Percentiles rank a stretch among this genome's conserved stretches.
phyloP scores from a whole-genome alignment of 2,113 vertebrate species.

The Pleuronectes platessa region DNA sequence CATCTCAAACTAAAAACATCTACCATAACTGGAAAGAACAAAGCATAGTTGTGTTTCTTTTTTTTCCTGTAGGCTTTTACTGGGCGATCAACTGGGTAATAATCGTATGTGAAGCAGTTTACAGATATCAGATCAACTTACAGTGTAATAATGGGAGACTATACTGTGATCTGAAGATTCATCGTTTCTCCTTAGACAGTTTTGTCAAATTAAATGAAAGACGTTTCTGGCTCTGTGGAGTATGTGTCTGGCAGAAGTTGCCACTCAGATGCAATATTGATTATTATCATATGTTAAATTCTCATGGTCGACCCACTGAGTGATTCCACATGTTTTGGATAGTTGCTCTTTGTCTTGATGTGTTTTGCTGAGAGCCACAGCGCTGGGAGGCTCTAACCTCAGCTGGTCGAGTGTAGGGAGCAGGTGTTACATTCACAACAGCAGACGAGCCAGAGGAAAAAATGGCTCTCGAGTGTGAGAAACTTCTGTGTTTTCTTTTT shows the following conservation, averaged over 20 bases:
- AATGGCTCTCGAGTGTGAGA: slow-evolving; percentile 31
- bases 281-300: slow-evolving; percentile 44
- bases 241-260: background rate
- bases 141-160: background rate
- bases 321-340: slow-evolving; percentile 46
- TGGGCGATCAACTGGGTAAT: too few relatives aligned
- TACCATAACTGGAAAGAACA: slow-evolving; percentile 23
- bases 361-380: slow-evolving; percentile 43
- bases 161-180: slow-evolving; percentile 1
- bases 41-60: background rate
- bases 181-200: background rate
- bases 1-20: slow-evolving; percentile 50
- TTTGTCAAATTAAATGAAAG: slow-evolving; percentile 2
- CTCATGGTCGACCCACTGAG: slow-evolving; percentile 24
- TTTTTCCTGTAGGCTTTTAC: too few relatives aligned
- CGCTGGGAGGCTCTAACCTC: slow-evolving; percentile 40
- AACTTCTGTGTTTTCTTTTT: background rate
- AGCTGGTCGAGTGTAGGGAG: slow-evolving; percentile 46
- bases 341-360: slow-evolving; percentile 30
- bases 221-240: background rate
- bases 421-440: slow-evolving; percentile 65
- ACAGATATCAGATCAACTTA: slow-evolving; percentile 19
- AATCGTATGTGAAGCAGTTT: slow-evolving; percentile 15
- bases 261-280: slow-evolving; percentile 8
- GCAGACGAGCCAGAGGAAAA: slow-evolving; percentile 14